Conservation (phyloP, 2,113 vertebrate species). For the Telmatochromis brachygnathus region DNA sequence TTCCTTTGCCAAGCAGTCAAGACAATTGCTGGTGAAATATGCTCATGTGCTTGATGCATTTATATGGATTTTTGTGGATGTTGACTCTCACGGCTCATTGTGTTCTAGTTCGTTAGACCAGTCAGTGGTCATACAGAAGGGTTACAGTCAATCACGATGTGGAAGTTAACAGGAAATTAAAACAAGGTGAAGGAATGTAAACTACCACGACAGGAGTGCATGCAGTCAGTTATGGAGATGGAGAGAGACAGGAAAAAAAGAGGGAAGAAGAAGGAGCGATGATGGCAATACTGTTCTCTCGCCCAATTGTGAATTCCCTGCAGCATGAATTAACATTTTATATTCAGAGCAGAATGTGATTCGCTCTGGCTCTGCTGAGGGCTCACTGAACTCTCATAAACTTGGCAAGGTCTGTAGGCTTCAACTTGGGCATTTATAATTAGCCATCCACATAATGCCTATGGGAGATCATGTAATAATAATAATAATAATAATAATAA, state of each 20-base stretch:
- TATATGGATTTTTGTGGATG: conserved; percentile 11
- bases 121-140: neutral
- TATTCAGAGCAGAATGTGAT: conserved; percentile 61
- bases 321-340: conserved; percentile 72
- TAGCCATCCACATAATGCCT: conserved; percentile 38
- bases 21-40: conserved; percentile 10
- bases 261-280: neutral
- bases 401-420: conserved; percentile 60
- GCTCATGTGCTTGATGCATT: conserved; percentile 35
- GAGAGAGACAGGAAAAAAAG: neutral
- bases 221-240: conserved; percentile 9
- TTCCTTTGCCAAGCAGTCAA: neutral
- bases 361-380: conserved; percentile 52
- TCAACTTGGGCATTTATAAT: conserved; percentile 58
- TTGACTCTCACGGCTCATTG: neutral
- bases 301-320: conserved; percentile 54
- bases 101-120: conserved; percentile 19
- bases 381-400: conserved; percentile 64
- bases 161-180: conserved; percentile 25
- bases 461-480: conserved; percentile 3
- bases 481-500: neutral
- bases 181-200: conserved; percentile 4
- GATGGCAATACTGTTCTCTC: conserved; percentile 48
- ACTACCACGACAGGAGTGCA: neutral
- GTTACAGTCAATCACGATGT: conserved; percentile 8